Evolutionary conservation across 2,113 vertebrate genomes (phyloP).

Genomic region (Lutjanus erythropterus): DNA sequence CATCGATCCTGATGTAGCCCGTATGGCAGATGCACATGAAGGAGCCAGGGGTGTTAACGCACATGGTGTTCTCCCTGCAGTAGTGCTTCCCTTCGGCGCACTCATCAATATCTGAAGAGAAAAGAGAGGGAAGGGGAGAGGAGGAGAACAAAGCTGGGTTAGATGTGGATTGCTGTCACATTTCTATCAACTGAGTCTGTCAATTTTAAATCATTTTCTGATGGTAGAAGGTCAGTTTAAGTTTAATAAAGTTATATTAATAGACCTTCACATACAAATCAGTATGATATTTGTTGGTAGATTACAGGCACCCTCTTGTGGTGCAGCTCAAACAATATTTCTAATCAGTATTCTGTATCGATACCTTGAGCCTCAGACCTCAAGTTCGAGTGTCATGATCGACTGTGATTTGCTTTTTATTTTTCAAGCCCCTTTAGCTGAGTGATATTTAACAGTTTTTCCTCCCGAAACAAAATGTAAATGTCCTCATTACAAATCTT

Average conservation of each 20-base stretch:
- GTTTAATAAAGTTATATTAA: background rate
- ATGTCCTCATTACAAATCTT: background rate
- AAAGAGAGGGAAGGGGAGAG: background rate
- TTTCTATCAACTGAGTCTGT: background rate
- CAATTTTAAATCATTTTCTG: background rate
- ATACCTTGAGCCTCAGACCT: background rate
- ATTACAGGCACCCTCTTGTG: background rate
- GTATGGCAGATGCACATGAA: slow-evolving; percentile 98
- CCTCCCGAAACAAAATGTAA: background rate
- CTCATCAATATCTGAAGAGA: slow-evolving; percentile 92
- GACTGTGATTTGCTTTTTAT: slow-evolving; percentile 1
- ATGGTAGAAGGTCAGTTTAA: background rate
- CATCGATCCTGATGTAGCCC: slow-evolving; percentile 97
- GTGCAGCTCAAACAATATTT: slow-evolving; percentile 18
- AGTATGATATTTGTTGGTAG: background rate
- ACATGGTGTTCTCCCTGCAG: slow-evolving; percentile 97
- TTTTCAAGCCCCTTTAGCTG: background rate
- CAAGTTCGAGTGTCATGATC: background rate
- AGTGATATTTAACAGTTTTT: background rate
- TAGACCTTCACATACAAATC: background rate
- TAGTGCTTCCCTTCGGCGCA: slow-evolving; percentile 97
- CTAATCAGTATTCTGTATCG: slow-evolving; percentile 8
- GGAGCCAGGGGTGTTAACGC: slow-evolving; percentile 95
- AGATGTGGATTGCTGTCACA: slow-evolving; percentile 18
- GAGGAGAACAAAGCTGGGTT: slow-evolving; percentile 22